These are phyloP conservation scores for Exocentrus adspersus DNA, from an alignment of 2,888 invertebrate species.

Conservation along the genomic window DNA sequence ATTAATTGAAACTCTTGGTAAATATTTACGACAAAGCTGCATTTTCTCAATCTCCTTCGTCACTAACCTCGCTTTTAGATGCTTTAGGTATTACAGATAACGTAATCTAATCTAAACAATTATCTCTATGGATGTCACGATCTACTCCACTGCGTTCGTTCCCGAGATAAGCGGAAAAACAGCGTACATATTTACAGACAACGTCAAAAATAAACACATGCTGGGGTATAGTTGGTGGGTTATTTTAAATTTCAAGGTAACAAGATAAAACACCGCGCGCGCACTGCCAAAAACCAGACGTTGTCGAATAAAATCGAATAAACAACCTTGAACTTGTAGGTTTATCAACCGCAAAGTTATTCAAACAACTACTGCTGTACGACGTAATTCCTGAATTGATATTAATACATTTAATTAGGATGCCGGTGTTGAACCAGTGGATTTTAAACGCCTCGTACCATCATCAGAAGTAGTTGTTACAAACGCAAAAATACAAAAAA, in stretches of 20 bases:
- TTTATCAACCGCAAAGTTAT: slow-evolving; percentile 60
- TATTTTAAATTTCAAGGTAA: slow-evolving; percentile 37
- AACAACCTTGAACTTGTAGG: slow-evolving; percentile 61
- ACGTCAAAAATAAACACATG: slow-evolving; percentile 23
- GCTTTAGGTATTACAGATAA: slow-evolving; percentile 27
- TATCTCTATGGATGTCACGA: slow-evolving; percentile 30
- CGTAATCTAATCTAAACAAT: slow-evolving; percentile 32
- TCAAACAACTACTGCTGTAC: slow-evolving; percentile 50
- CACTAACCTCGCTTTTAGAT: too few species aligned
- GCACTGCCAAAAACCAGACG: slow-evolving; percentile 36
- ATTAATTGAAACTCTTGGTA: slow-evolving; percentile 24
- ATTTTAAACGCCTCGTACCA: slow-evolving; percentile 3
- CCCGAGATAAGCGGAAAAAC: slow-evolving; percentile 30
- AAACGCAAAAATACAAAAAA: too few species aligned
- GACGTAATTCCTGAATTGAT: slow-evolving; percentile 46
- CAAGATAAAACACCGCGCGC: slow-evolving; percentile 30
- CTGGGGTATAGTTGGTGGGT: slow-evolving; percentile 21
- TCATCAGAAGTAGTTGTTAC: too few species aligned
- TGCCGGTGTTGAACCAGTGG: slow-evolving; percentile 8
- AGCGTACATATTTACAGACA: slow-evolving; percentile 23
- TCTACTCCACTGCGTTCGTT: too few species aligned
- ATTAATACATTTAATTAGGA: slow-evolving; percentile 21
- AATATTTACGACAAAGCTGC: slow-evolving; percentile 33
- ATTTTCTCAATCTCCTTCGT: slow-evolving; percentile 22
- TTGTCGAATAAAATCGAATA: slow-evolving; percentile 34